Evolutionary conservation across 2,113 vertebrate genomes (phyloP).

Genomic region (Mirounga angustirostris): DNA sequence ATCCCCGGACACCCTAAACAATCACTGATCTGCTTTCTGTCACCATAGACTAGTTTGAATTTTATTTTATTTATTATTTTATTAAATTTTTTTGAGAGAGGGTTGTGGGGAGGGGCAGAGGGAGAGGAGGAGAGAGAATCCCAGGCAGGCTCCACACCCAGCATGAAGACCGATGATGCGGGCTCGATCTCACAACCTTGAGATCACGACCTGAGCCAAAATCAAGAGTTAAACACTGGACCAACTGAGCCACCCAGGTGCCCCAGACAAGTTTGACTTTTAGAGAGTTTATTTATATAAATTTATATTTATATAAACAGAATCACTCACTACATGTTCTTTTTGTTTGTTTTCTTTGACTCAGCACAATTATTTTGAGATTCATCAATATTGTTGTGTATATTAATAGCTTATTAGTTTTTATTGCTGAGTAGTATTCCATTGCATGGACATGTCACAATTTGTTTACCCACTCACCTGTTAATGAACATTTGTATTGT

Average conservation of each 20-base stretch:
- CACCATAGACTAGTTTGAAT: not conserved
- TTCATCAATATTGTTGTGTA: not conserved
- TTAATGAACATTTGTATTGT: not conserved
- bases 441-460: not conserved
- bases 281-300: not conserved
- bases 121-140: not conserved
- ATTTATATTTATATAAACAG: not conserved
- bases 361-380: constrained; percentile 22
- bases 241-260: not conserved
- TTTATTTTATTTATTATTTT: not conserved
- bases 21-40: not conserved
- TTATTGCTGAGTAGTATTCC: not conserved
- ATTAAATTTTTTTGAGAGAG: not conserved
- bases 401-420: not conserved
- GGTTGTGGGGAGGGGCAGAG: not conserved
- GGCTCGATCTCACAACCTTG: not conserved
- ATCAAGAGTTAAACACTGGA: not conserved
- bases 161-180: not conserved
- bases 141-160: not conserved
- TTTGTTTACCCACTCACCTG: not conserved
- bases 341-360: not conserved
- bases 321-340: not conserved
- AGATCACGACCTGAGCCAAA: not conserved
- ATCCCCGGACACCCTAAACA: not conserved
- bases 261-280: not conserved